phyloP scores from a whole-genome alignment of 2,888 invertebrate species.

The Andrena fulva region DNA sequence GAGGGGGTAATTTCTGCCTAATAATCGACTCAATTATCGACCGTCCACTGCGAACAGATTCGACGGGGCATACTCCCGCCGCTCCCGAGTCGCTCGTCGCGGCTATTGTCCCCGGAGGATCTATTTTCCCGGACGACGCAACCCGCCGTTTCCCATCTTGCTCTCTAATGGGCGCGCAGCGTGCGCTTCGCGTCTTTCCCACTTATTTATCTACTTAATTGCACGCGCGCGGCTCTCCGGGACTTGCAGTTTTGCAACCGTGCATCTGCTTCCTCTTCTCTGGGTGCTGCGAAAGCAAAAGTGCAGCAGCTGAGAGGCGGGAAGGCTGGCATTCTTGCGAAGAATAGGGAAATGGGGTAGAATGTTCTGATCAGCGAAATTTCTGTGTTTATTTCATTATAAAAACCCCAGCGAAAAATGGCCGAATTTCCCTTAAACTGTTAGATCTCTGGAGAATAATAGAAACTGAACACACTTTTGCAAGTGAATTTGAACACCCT shows the following conservation, averaged over 20 bases:
- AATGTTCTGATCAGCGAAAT: too few species aligned
- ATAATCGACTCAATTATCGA: conserved; percentile 22
- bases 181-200: background rate
- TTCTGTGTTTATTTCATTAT: too few species aligned
- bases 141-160: conserved; percentile 26
- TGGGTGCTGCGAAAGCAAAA: conserved; percentile 1
- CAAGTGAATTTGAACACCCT: too few species aligned
- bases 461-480: too few species aligned
- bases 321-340: too few species aligned
- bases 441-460: too few species aligned
- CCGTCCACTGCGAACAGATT: background rate
- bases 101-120: conserved; percentile 14
- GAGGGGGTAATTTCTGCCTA: conserved; percentile 5
- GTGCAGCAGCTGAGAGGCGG: background rate
- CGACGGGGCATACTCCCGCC: conserved; percentile 8
- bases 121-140: conserved; percentile 38
- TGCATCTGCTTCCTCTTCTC: conserved; percentile 2
- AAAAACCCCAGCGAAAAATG: too few species aligned
- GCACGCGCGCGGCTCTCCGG: background rate
- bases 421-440: too few species aligned
- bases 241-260: conserved; percentile 10
- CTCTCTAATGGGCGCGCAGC: conserved; percentile 8
- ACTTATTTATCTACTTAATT: conserved; percentile 36
- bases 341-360: too few species aligned
- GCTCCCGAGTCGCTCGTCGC: background rate